Evolutionary conservation across 2,113 vertebrate species (phyloP).

Genomic region (Apteryx mantelli): DNA sequence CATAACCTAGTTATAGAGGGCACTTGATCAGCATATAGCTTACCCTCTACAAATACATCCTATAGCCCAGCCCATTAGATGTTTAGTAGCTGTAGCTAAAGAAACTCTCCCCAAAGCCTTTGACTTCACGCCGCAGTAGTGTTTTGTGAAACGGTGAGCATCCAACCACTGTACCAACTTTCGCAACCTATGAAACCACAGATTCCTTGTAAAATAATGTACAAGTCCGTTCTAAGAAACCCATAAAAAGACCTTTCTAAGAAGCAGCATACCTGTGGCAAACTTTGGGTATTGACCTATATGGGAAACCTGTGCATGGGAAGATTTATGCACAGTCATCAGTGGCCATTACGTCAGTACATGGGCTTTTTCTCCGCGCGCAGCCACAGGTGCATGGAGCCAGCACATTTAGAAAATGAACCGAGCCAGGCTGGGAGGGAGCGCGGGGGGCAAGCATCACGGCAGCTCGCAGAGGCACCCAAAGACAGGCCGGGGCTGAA

Average conservation of each 20-base stretch:
- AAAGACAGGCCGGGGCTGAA: too few relatives aligned
- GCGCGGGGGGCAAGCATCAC: too few relatives aligned
- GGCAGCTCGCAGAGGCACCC: too few relatives aligned
- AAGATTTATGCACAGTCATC: not conserved
- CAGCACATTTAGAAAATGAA: not conserved
- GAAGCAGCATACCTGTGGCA: not conserved
- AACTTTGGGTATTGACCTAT: not conserved
- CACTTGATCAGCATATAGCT: not conserved
- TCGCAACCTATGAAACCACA: not conserved
- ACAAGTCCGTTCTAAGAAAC: not conserved
- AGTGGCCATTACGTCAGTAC: not conserved
- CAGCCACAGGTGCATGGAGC: not conserved
- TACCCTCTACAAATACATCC: not conserved
- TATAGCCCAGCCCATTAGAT: not conserved
- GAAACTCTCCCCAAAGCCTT: not conserved
- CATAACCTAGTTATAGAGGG: not conserved
- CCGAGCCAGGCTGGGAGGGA: too few relatives aligned
- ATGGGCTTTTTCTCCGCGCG: not conserved
- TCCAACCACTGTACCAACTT: accelerated
- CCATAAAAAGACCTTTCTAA: not conserved
- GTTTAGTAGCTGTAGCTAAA: not conserved
- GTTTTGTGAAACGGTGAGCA: not conserved
- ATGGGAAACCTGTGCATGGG: not conserved
- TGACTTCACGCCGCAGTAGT: not conserved
- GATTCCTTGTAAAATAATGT: not conserved